Conservation (phyloP, 2,888 invertebrate species). For the Cepaea hortensis region DNA sequence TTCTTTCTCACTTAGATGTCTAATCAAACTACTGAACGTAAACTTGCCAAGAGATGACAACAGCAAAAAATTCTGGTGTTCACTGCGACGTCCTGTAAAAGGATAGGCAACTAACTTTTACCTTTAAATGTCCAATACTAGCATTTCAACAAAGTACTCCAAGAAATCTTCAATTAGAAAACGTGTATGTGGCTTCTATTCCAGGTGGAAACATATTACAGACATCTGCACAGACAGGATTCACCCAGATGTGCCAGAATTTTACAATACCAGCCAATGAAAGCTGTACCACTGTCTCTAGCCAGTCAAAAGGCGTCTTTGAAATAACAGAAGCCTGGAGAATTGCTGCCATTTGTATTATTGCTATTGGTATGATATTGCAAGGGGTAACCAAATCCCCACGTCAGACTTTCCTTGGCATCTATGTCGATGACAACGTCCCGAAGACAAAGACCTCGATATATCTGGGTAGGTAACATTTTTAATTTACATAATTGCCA, state of each 20-base stretch:
- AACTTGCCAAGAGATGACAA: no score
- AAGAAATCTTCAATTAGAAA: no score
- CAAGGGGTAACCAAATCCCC: conserved; percentile 68
- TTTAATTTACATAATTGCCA: no score
- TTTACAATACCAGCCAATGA: not conserved
- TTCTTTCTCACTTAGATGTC: no score
- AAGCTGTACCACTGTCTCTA: conserved; percentile 1
- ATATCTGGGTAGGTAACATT: conserved; percentile 59
- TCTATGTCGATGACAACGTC: conserved; percentile 68
- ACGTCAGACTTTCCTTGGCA: conserved; percentile 59
- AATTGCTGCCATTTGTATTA: conserved; percentile 52
- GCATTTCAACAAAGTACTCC: no score
- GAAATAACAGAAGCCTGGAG: conserved; percentile 43
- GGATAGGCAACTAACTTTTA: no score
- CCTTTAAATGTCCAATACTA: no score
- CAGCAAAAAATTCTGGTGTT: no score
- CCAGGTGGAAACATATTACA: no score
- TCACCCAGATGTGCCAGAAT: conserved; percentile 5
- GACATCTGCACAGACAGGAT: not conserved
- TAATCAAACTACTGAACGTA: no score
- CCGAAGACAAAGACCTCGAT: conserved; percentile 64
- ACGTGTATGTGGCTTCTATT: no score
- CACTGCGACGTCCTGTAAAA: no score
- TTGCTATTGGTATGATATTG: conserved; percentile 62
- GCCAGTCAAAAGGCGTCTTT: not conserved